A percentile compares a stretch with the other conserved stretches of the same genome.
Evolutionary conservation across 2,113 vertebrate genomes (phyloP).

Genomic region (Sinocyclocheilus anophthalmus): DNA sequence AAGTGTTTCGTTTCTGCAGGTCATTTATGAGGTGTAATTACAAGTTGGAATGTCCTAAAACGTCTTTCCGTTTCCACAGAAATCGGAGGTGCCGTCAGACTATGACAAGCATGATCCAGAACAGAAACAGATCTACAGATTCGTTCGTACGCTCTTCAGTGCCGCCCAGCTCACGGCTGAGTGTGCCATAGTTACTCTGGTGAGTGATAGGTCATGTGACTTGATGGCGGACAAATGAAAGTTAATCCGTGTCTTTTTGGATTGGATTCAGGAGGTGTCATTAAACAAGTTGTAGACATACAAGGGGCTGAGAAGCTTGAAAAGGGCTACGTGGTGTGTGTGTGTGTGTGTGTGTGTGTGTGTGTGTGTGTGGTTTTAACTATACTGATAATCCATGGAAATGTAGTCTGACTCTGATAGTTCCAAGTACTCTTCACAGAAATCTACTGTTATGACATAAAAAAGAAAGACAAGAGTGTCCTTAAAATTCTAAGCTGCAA

Average conservation of each 20-base stretch:
- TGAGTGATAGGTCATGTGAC: slow-evolving; percentile 69
- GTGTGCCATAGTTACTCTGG: slow-evolving; percentile 98
- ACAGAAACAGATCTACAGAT: slow-evolving; percentile 99
- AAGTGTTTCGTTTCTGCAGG: slow-evolving; percentile 55
- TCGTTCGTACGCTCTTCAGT: slow-evolving; percentile 96
- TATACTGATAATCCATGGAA: neutral
- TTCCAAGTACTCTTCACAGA: neutral
- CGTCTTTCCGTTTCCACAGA: slow-evolving; percentile 74
- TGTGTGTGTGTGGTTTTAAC: neutral
- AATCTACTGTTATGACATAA: neutral
- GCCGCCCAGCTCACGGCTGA: slow-evolving; percentile 97
- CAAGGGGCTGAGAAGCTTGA: neutral
- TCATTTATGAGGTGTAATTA: neutral
- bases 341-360: neutral
- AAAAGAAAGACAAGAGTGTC: neutral
- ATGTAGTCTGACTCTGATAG: neutral
- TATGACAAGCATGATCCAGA: slow-evolving; percentile 96
- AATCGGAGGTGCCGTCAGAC: slow-evolving; percentile 92
- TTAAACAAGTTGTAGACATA: neutral
- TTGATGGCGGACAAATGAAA: neutral
- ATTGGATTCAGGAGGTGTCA: neutral
- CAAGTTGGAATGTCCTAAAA: neutral
- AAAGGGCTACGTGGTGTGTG: too few relatives aligned
- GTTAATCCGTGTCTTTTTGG: neutral
- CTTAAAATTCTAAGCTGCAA: neutral